These are phyloP conservation scores for Meandrina meandrites DNA, from an alignment of 92 coral and sea anemone genomes.

Conservation along the genomic window DNA sequence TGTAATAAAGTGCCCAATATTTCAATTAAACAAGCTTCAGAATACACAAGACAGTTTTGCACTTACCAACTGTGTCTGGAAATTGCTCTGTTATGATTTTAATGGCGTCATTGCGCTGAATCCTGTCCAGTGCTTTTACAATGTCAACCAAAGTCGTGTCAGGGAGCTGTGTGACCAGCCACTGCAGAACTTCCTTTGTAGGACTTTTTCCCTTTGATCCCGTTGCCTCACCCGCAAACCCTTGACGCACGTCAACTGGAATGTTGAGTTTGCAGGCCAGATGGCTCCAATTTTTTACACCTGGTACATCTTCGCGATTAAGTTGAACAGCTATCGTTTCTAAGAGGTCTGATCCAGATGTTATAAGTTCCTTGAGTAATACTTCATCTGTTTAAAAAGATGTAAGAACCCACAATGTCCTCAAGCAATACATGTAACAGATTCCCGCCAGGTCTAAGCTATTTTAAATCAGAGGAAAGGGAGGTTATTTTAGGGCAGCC, in stretches of 20 bases:
- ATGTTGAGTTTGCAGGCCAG: slow-evolving; percentile 11
- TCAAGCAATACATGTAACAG: neutral
- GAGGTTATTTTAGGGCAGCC: no score
- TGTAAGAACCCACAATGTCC: no score
- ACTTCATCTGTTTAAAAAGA: neutral
- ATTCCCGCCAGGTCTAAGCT: neutral
- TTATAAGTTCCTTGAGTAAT: neutral
- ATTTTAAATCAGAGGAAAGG: no score
- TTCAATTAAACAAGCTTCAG: no score
- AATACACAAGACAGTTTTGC: neutral
- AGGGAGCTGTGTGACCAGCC: neutral
- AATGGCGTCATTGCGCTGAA: slow-evolving; percentile 22
- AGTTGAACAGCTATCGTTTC: slow-evolving; percentile 5
- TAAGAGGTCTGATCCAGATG: neutral
- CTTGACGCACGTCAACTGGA: neutral
- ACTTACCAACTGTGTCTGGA: slow-evolving; percentile 23
- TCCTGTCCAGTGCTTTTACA: neutral
- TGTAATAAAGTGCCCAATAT: no score
- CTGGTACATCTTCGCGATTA: neutral
- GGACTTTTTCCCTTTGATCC: slow-evolving; percentile 8
- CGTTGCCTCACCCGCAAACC: neutral
- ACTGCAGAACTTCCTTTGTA: slow-evolving; percentile 9
- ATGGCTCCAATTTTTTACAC: neutral
- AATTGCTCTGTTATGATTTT: slow-evolving; percentile 9
- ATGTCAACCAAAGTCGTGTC: neutral